Evolutionary conservation across 2,113 vertebrate species (phyloP), one percentile per base, ranked within the genome.

Genomic region (Lophotis ruficrista): DNA sequence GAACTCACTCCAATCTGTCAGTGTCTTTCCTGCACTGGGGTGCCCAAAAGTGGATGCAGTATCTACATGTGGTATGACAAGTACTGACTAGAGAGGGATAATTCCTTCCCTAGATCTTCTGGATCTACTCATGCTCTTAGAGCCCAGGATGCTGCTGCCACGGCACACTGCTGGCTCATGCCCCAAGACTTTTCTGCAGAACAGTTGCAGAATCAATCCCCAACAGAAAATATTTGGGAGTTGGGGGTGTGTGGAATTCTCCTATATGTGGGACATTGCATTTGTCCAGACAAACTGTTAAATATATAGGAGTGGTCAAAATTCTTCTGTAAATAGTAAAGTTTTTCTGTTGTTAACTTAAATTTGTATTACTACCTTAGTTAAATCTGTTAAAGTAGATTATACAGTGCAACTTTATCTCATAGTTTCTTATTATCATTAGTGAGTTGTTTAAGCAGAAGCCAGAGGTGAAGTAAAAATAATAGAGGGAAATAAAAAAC

Each of bases 181-280:
- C 10, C 14, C 15, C 33, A 35, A 33, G 24, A 35, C 10, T 65
- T 64, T n/a, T 81, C 35, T 38, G 23, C 28, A 77, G 33, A 84
- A 31, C 12, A 7, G 3, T 64, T 72, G 30, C 12, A 31, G 22
- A 37, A 10, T 75, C 30, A 48, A 2, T 38, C 37, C 15, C 38
- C 33, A 65, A 22, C 10, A 0, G 0, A 15, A 56, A 18, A 22
- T 22, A n/a, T 37, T 69, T 83, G 37, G 13, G 30, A 35, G 10
- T 17, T n/a, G n/a, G 16, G n/a, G 3, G 6, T 2, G 2, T 45
- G n/a, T 65, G 70, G 48, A 81, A 3, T 7, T 38, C 15, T 87
- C 20, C 22, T 21, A 33, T 3, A 16, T 18, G 14, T 4, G 61
- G 25, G 30, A 73, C 13, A 41, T 75, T 19, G 9, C 4, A 4